These are phyloP conservation scores for Nebria brevicollis DNA, from an alignment of 2,888 invertebrate species.

Conservation along the genomic window DNA sequence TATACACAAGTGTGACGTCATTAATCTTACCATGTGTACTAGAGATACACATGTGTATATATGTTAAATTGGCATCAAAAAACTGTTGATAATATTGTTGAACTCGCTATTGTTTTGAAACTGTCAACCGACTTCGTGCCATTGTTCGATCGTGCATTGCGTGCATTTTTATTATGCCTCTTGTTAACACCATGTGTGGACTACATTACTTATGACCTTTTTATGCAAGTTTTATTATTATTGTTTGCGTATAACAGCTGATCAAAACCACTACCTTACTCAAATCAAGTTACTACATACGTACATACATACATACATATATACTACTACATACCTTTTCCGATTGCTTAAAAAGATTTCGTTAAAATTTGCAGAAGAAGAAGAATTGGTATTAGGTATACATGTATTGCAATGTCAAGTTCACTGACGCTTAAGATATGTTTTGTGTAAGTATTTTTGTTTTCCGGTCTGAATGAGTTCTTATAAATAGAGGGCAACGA, in stretches of 20 bases:
- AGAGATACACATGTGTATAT: no score
- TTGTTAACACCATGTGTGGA: not conserved
- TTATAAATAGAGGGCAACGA: not conserved
- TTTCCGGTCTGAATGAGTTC: no score
- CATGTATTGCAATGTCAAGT: no score
- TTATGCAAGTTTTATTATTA: slow-evolving; percentile 1
- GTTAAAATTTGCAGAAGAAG: no score
- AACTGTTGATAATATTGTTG: slow-evolving; percentile 55
- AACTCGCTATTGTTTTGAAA: slow-evolving; percentile 43
- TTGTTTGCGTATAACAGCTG: slow-evolving; percentile 40
- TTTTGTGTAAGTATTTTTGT: no score
- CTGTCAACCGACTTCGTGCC: not conserved
- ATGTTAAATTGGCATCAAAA: slow-evolving; percentile 38
- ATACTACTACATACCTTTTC: no score
- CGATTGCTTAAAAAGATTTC: no score
- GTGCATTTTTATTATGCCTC: slow-evolving; percentile 9
- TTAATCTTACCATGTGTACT: not conserved
- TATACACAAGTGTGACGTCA: slow-evolving; percentile 53
- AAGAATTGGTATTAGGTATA: no score
- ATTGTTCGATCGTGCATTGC: slow-evolving; percentile 12
- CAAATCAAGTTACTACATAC: not conserved
- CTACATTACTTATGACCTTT: not conserved
- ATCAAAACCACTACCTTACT: slow-evolving; percentile 21
- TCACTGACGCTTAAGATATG: no score
- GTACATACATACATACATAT: no score